Percentiles rank a stretch among this genome's conserved stretches.
phyloP scores from a whole-genome alignment of 2,113 vertebrate genomes.

The Myrmecophaga tridactyla region DNA sequence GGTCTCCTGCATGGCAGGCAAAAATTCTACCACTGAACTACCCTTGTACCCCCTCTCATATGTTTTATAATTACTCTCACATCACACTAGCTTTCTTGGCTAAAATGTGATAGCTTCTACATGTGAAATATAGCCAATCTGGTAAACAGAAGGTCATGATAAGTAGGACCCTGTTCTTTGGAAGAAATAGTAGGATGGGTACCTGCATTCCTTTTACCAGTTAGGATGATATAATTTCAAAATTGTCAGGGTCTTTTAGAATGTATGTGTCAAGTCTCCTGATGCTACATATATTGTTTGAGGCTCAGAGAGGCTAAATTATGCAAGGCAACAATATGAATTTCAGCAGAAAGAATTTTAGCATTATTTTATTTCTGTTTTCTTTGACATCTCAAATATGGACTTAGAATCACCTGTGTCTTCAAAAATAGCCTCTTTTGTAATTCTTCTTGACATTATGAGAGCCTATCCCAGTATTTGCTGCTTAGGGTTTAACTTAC shows the following conservation, averaged over 20 bases:
- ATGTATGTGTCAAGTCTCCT: background rate
- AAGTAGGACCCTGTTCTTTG: background rate
- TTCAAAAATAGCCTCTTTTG: constrained; percentile 33
- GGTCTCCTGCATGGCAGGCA: no score
- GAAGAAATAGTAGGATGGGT: background rate
- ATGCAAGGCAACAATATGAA: background rate
- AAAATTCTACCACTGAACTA: no score
- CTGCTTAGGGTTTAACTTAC: constrained; percentile 47
- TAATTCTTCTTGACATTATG: constrained; percentile 45
- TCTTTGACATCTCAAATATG: no score
- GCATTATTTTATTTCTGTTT: no score
- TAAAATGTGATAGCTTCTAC: background rate
- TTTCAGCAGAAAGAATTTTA: background rate
- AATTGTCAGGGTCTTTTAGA: background rate
- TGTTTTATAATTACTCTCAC: background rate
- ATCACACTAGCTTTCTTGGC: background rate
- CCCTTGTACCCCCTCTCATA: no score
- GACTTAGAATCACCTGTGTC: background rate
- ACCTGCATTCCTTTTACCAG: background rate
- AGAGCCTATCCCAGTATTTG: constrained; percentile 24
- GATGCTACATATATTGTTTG: background rate
- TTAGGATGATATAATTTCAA: background rate
- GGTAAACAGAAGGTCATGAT: background rate
- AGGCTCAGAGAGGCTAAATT: background rate
- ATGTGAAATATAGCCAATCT: constrained; percentile 12